Conservation (phyloP, 2,888 invertebrate genomes). For the Metopia argyrocephala region DNA sequence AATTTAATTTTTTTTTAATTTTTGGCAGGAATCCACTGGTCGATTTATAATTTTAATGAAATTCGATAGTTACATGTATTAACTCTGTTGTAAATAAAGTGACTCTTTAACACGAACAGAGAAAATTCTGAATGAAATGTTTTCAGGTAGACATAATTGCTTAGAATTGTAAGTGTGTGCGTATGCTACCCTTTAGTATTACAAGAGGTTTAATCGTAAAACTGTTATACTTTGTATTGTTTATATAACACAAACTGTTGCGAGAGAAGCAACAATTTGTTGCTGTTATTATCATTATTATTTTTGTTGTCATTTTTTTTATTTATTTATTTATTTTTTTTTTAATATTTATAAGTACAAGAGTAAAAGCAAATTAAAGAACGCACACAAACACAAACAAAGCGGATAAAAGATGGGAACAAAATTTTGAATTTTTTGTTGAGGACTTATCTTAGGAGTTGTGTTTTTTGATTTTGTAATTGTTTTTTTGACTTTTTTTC, state of each 20-base stretch:
- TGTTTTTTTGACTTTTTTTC: conserved; percentile 1
- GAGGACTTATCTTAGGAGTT: conserved; percentile 41
- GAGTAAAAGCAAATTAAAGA: conserved; percentile 33
- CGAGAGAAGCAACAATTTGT: conserved; percentile 66
- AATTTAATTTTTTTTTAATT: too few species aligned
- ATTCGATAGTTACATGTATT: too few species aligned
- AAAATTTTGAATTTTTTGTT: conserved; percentile 42
- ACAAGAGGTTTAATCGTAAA: background rate
- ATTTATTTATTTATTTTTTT: background rate
- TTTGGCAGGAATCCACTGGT: too few species aligned
- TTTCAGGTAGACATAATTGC: too few species aligned
- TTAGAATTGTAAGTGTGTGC: too few species aligned
- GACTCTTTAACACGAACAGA: too few species aligned
- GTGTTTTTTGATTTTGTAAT: conserved; percentile 22
- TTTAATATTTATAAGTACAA: background rate
- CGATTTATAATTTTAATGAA: too few species aligned
- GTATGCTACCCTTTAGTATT: too few species aligned
- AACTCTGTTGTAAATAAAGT: too few species aligned
- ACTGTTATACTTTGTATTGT: background rate
- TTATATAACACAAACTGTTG: conserved; percentile 61
- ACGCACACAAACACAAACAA: background rate
- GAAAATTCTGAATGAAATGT: too few species aligned
- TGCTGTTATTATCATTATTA: conserved; percentile 47
- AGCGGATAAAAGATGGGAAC: conserved; percentile 17
- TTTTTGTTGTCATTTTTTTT: background rate